These are phyloP conservation scores for Hyppa rectilinea DNA, from an alignment of 2,888 invertebrate species.

Conservation along the genomic window DNA sequence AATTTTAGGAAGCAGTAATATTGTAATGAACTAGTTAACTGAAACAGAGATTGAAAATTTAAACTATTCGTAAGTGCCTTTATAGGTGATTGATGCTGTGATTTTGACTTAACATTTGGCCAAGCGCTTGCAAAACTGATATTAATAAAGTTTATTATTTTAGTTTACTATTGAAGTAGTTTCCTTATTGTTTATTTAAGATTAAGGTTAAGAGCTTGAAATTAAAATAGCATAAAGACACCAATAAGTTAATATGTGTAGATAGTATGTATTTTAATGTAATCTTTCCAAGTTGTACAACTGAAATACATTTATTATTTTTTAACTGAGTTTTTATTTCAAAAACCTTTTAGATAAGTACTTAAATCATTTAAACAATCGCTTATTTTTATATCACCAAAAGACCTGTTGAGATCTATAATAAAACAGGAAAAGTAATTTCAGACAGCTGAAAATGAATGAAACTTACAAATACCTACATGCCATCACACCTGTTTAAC, in stretches of 20 bases:
- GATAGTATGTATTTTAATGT: constrained; percentile 50
- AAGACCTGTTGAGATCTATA: not conserved
- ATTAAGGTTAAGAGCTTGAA: constrained; percentile 37
- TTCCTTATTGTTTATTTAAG: constrained; percentile 33
- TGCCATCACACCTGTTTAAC: not conserved
- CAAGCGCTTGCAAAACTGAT: constrained; percentile 35
- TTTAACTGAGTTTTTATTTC: constrained; percentile 40
- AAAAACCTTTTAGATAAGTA: not conserved
- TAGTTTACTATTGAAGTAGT: constrained; percentile 21
- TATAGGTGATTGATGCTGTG: constrained; percentile 68
- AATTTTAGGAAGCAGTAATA: constrained; percentile 5
- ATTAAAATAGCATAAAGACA: constrained; percentile 62
- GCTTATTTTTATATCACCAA: not conserved
- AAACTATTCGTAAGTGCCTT: constrained; percentile 56
- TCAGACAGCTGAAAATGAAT: not conserved
- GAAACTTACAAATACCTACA: not conserved
- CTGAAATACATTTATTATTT: constrained; percentile 62
- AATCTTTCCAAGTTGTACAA: constrained; percentile 62
- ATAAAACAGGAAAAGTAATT: not conserved
- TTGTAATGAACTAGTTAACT: constrained; percentile 4
- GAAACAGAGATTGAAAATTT: constrained; percentile 13
- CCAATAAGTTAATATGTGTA: constrained; percentile 39
- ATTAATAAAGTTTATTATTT: constrained; percentile 15
- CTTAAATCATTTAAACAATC: not conserved
- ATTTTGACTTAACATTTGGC: constrained; percentile 54